phyloP scores from a whole-genome alignment of 2,797 vertebrate genomes.

The Sebastes nivosus region DNA sequence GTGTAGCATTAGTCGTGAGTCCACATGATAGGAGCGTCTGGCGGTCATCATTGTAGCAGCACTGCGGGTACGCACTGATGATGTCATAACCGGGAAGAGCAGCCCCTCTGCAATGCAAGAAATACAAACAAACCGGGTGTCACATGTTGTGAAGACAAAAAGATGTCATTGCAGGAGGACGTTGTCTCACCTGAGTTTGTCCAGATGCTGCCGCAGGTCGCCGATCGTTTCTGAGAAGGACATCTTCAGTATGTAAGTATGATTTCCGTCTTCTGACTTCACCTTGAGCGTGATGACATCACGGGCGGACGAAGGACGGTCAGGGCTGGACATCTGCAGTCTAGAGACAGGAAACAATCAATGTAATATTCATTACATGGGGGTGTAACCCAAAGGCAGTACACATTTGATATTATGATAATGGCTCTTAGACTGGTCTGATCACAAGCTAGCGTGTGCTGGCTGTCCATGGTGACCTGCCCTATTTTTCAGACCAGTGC shows the following conservation, averaged over 20 bases:
- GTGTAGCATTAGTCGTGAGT: constrained; percentile 77
- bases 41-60: constrained; percentile 76
- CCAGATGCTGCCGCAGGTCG: constrained; percentile 84
- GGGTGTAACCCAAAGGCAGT: neutral
- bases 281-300: constrained; percentile 81
- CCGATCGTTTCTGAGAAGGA: constrained; percentile 84
- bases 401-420: neutral
- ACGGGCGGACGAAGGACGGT: neutral
- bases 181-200: constrained; percentile 81
- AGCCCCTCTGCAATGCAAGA: constrained; percentile 74
- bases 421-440: too few species aligned
- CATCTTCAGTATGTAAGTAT: constrained; percentile 86
- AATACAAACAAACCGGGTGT: neutral
- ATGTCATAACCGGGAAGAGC: constrained; percentile 83
- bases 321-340: constrained; percentile 15
- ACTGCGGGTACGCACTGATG: constrained; percentile 85
- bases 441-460: neutral
- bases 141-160: neutral
- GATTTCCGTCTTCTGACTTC: constrained; percentile 88
- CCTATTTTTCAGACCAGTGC: constrained; percentile 41
- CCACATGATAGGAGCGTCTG: constrained; percentile 84
- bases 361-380: neutral
- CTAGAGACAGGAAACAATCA: constrained; percentile 18
- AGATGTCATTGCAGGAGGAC: neutral
- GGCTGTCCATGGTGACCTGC: neutral